These are phyloP conservation scores for Erinaceus europaeus DNA, from an alignment of 2,113 vertebrate genomes.

Conservation along the genomic window DNA sequence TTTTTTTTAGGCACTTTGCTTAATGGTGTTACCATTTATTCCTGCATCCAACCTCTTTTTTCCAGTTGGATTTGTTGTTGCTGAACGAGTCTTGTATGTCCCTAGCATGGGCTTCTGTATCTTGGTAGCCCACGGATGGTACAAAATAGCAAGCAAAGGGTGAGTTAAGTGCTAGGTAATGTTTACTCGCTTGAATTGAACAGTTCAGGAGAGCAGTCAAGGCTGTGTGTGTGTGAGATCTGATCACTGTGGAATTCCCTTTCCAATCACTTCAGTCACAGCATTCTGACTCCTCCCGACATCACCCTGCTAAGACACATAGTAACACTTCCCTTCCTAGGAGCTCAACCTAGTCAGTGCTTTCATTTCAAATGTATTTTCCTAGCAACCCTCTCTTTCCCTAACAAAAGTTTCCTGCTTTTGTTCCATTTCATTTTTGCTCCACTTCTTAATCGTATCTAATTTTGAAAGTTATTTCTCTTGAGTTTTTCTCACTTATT, in stretches of 20 bases:
- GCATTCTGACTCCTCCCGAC: not conserved
- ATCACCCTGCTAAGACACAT: not conserved
- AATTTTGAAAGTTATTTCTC: conserved; percentile 3
- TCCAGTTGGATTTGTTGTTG: conserved; percentile 98
- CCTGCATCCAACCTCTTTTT: conserved; percentile 99
- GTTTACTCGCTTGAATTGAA: not conserved
- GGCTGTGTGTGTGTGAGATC: not conserved
- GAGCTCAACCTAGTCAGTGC: not conserved
- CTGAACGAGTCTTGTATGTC: conserved; percentile 96
- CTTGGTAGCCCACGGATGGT: conserved; percentile 95
- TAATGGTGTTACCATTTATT: conserved; percentile 95
- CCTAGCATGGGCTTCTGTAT: conserved; percentile 99
- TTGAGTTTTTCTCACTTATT: not conserved
- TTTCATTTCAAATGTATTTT: conserved; percentile 32
- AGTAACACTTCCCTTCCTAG: not conserved
- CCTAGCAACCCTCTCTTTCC: no score
- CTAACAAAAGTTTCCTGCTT: not conserved
- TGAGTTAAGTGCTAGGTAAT: conserved; percentile 75
- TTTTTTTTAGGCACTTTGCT: conserved; percentile 90
- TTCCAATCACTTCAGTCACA: not conserved
- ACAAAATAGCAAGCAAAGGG: conserved; percentile 89
- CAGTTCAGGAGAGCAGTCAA: not conserved
- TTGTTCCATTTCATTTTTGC: not conserved
- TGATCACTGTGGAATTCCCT: not conserved
- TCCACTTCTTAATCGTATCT: no score